phyloP scores from a whole-genome alignment of 2,888 invertebrate species.

The Apocheima hispidaria region DNA sequence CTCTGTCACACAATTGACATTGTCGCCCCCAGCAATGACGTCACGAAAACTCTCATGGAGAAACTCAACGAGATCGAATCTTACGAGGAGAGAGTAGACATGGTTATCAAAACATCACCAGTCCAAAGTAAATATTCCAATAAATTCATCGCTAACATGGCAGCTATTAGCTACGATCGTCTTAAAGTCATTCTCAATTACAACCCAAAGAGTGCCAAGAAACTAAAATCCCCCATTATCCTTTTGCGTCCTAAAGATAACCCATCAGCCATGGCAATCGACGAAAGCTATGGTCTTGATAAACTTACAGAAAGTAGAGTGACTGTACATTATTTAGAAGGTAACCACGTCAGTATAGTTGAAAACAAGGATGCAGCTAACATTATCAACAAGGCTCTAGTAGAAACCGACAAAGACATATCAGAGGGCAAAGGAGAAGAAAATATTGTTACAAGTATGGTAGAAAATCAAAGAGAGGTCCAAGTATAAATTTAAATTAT shows the following conservation, averaged over 20 bases:
- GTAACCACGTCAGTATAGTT: conserved; percentile 90
- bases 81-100: conserved; percentile 85
- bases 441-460: conserved; percentile 70
- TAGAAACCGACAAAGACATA: conserved; percentile 53
- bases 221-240: conserved; percentile 85
- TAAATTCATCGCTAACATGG: conserved; percentile 62
- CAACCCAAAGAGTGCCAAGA: conserved; percentile 73
- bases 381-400: conserved; percentile 84
- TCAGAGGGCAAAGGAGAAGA: conserved; percentile 56
- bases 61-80: conserved; percentile 83
- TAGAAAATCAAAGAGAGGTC: conserved; percentile 69
- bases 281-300: conserved; percentile 89
- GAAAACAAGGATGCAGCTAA: conserved; percentile 88
- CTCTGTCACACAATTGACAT: conserved; percentile 85
- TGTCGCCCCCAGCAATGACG: conserved; percentile 72
- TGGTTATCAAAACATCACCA: conserved; percentile 70
- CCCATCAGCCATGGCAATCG: conserved; percentile 79
- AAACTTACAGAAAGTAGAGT: conserved; percentile 85
- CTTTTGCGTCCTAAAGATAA: conserved; percentile 88
- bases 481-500: conserved; percentile 50
- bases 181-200: conserved; percentile 83
- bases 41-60: conserved; percentile 65
- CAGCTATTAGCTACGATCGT: conserved; percentile 76
- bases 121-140: conserved; percentile 71
- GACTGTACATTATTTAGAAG: conserved; percentile 88